Percentiles rank a stretch among this genome's conserved stretches.
Conservation (phyloP, 2,113 vertebrate species). For the Theropithecus gelada region DNA sequence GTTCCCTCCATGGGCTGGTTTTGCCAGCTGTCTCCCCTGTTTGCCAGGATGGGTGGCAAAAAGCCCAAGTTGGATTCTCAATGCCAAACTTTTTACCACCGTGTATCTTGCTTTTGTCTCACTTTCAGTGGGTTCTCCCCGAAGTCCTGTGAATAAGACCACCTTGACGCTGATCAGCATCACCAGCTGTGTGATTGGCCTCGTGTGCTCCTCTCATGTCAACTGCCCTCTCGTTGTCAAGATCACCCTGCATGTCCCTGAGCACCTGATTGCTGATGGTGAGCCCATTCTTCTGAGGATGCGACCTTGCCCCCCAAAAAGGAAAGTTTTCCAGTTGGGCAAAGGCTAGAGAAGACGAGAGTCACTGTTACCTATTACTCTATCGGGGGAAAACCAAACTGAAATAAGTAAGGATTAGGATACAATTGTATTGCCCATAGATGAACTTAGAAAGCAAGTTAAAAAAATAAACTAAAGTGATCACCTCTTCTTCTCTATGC, state of each 20-base stretch:
- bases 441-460: neutral
- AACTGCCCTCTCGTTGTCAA: slow-evolving; percentile 94
- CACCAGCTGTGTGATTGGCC: slow-evolving; percentile 94
- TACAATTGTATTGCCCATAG: neutral
- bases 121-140: slow-evolving; percentile 90
- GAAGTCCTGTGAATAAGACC: slow-evolving; percentile 98
- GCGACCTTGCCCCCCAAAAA: fast-evolving
- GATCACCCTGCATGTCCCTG: slow-evolving; percentile 96
- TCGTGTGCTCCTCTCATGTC: slow-evolving; percentile 95
- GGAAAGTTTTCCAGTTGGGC: neutral
- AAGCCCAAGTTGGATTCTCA: neutral
- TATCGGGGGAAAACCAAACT: neutral
- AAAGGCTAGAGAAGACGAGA: neutral
- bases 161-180: slow-evolving; percentile 97
- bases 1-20: neutral
- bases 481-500: neutral
- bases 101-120: neutral
- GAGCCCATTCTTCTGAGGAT: neutral
- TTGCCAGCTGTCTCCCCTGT: neutral
- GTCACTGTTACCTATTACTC: neutral
- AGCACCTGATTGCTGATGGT: slow-evolving; percentile 98
- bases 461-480: neutral
- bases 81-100: neutral
- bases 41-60: neutral
- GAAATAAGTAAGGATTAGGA: neutral